A percentile compares a stretch with the other conserved stretches of the same genome.
These are phyloP conservation scores for Hemiprocne comata DNA, from an alignment of 2,113 vertebrate genomes.

Conservation along the genomic window DNA sequence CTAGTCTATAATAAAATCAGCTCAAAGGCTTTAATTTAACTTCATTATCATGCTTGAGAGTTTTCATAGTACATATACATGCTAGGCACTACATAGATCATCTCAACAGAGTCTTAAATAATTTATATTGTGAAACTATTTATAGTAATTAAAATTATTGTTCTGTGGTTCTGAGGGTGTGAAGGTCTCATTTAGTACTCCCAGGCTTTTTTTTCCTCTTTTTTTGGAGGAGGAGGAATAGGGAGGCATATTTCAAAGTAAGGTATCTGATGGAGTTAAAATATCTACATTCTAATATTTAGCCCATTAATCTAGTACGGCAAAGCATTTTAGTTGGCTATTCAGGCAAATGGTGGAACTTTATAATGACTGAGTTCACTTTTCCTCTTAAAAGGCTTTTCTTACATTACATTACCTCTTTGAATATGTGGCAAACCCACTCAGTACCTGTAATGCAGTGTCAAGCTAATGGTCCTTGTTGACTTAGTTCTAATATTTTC, in stretches of 20 bases:
- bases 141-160: neutral
- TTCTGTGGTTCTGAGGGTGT: neutral
- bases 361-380: neutral
- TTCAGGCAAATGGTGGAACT: neutral
- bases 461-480: neutral
- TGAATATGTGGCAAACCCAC: neutral
- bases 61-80: neutral
- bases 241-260: neutral
- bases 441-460: neutral
- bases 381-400: neutral
- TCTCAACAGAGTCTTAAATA: neutral
- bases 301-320: neutral
- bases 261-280: neutral
- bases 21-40: neutral
- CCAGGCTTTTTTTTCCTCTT: too few species aligned
- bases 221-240: neutral
- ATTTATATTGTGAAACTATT: neutral
- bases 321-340: neutral
- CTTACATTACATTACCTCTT: neutral
- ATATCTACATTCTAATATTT: neutral
- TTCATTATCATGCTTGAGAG: neutral
- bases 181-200: neutral
- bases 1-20: neutral
- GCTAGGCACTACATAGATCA: neutral
- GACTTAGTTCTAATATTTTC: slow-evolving; percentile 6